These are phyloP conservation scores for Meandrina meandrites DNA, from an alignment of 92 coral and sea anemone species.

Conservation along the genomic window DNA sequence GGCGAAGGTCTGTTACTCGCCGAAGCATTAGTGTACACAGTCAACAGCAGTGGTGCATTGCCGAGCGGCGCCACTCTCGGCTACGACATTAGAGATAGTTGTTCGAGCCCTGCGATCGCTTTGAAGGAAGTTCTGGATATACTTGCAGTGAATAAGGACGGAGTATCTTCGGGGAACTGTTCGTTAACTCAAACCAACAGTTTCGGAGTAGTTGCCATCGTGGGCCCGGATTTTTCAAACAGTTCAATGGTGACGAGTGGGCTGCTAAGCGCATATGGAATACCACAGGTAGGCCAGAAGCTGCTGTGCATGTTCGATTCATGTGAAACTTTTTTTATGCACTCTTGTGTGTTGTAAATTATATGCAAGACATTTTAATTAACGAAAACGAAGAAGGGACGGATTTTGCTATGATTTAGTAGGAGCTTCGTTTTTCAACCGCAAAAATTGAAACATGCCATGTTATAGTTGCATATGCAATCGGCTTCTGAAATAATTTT, in stretches of 20 bases:
- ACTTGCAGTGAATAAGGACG: not conserved
- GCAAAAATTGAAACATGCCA: not conserved
- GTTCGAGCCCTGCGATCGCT: constrained; percentile 58
- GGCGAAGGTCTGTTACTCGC: constrained; percentile 59
- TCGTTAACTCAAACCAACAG: not conserved
- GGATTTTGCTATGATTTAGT: not conserved
- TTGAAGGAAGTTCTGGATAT: constrained; percentile 55
- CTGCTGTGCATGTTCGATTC: not conserved
- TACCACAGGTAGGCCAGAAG: constrained; percentile 67
- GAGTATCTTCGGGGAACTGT: constrained; percentile 3
- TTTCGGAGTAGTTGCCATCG: constrained; percentile 43
- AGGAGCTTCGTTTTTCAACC: not conserved
- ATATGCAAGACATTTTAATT: not conserved
- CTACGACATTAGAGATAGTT: constrained; percentile 82
- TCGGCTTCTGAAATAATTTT: not conserved
- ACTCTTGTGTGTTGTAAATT: not conserved
- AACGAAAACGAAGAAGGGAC: not conserved
- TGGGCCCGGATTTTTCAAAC: constrained; percentile 62
- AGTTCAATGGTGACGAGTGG: constrained; percentile 48
- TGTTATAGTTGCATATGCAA: not conserved
- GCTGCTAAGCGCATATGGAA: constrained; percentile 44
- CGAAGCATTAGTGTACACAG: constrained; percentile 72
- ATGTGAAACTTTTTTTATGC: not conserved
- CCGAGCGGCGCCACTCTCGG: constrained; percentile 59
- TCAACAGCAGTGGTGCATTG: constrained; percentile 27